phyloP scores from a whole-genome alignment of 2,888 invertebrate species.

The Athetis lepigone region DNA sequence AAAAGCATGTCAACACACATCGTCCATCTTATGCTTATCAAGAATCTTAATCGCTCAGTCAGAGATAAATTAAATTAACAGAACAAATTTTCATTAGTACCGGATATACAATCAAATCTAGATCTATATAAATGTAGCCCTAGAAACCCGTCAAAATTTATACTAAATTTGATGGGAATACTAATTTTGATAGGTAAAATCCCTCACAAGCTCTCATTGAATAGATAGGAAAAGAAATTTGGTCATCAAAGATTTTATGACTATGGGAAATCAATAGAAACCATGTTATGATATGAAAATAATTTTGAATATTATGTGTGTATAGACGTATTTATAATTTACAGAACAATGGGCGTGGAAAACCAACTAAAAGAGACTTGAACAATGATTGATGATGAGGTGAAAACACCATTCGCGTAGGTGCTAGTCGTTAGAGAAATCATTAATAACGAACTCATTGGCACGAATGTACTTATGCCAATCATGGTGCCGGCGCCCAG shows the following conservation, averaged over 20 bases:
- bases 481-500: constrained; percentile 66
- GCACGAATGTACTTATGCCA: constrained; percentile 69
- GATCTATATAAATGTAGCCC: constrained; percentile 5
- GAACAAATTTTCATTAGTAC: constrained; percentile 3
- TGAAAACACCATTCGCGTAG: constrained; percentile 58
- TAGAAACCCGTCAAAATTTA: constrained; percentile 24
- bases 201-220: constrained; percentile 3
- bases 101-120: constrained; percentile 27
- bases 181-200: constrained; percentile 35
- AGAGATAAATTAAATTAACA: background rate
- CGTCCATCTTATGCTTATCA: constrained; percentile 20
- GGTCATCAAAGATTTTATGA: constrained; percentile 27
- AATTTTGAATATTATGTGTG: too few relatives aligned
- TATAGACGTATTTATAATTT: constrained; percentile 15
- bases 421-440: constrained; percentile 68
- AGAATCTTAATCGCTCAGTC: constrained; percentile 1
- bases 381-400: constrained; percentile 70
- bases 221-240: constrained; percentile 35
- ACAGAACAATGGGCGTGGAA: constrained; percentile 47
- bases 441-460: constrained; percentile 73
- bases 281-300: too few relatives aligned
- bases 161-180: too few relatives aligned
- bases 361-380: constrained; percentile 45
- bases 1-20: constrained; percentile 31
- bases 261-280: constrained; percentile 24